Conservation (phyloP, 1,140 invertebrate species). For the Drosophila kanapiae region DNA sequence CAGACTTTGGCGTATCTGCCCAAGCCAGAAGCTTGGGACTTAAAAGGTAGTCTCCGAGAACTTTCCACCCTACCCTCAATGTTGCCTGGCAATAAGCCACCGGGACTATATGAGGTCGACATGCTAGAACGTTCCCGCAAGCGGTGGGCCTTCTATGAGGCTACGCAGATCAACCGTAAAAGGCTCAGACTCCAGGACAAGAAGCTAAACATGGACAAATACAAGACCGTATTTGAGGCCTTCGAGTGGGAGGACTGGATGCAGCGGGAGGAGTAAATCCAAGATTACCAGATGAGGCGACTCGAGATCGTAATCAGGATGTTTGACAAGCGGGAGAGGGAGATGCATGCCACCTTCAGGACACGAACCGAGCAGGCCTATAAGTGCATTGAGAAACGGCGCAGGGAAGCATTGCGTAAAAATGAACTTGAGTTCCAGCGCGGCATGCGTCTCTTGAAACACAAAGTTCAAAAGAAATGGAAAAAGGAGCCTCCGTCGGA, state of each 20-base stretch:
- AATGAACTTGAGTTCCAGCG: conserved; percentile 84
- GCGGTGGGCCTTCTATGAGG: conserved; percentile 69
- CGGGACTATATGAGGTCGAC: conserved; percentile 76
- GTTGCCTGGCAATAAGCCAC: conserved; percentile 59
- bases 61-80: conserved; percentile 65
- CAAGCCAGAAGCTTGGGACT: conserved; percentile 83
- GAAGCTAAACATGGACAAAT: conserved; percentile 36
- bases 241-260: conserved; percentile 84
- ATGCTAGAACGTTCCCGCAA: conserved; percentile 75
- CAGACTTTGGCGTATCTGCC: conserved; percentile 91
- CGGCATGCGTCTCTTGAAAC: conserved; percentile 62
- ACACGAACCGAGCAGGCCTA: conserved; percentile 83
- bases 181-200: conserved; percentile 32
- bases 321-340: conserved; percentile 76
- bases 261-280: conserved; percentile 86
- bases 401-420: conserved; percentile 80
- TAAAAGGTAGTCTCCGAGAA: conserved; percentile 48
- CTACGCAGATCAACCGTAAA: conserved; percentile 49
- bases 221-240: conserved; percentile 60
- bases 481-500: conserved; percentile 85
- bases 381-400: conserved; percentile 80
- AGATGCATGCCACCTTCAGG: conserved; percentile 80
- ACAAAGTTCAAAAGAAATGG: conserved; percentile 61
- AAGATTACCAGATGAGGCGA: conserved; percentile 87
- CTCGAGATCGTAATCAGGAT: conserved; percentile 86